These are phyloP conservation scores for Luehdorfia chinensis DNA, from an alignment of 1,140 invertebrate genomes.

Conservation along the genomic window DNA sequence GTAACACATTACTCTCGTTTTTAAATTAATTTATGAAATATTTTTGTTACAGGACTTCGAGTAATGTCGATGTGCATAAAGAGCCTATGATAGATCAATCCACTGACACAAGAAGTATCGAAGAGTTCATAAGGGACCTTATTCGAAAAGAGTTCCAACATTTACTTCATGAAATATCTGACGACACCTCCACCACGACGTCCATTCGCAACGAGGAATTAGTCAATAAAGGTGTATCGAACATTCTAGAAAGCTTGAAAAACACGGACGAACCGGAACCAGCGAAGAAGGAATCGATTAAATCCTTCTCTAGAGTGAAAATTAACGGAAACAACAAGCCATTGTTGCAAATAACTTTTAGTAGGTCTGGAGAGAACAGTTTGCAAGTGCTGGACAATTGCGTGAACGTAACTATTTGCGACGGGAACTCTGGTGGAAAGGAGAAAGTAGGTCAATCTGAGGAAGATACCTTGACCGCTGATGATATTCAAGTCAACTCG, in stretches of 20 bases:
- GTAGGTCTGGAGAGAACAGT: constrained; percentile 52
- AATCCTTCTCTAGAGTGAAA: constrained; percentile 59
- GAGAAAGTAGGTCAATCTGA: constrained; percentile 30
- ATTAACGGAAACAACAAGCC: constrained; percentile 69
- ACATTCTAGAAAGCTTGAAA: constrained; percentile 50
- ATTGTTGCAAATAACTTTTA: constrained; percentile 61
- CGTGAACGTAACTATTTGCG: constrained; percentile 60
- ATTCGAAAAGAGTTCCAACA: constrained; percentile 62
- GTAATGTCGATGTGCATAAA: constrained; percentile 2
- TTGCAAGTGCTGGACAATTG: constrained; percentile 60
- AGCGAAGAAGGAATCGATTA: constrained; percentile 33
- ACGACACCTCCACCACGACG: constrained; percentile 32
- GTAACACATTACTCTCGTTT: too few species aligned
- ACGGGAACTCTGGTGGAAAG: constrained; percentile 22
- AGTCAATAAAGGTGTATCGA: constrained; percentile 50
- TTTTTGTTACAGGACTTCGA: constrained; percentile 9
- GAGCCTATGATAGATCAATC: constrained; percentile 49
- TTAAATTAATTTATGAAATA: too few species aligned
- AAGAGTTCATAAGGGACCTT: constrained; percentile 57
- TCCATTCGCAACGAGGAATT: constrained; percentile 35
- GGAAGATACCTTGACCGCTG: constrained; percentile 41
- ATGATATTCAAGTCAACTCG: constrained; percentile 50
- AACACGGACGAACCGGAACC: constrained; percentile 29
- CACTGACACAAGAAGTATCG: constrained; percentile 59
- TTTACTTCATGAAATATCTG: constrained; percentile 42